These are phyloP conservation scores for Glossophaga mutica DNA, from an alignment of 2,797 vertebrate genomes.

Conservation along the genomic window DNA sequence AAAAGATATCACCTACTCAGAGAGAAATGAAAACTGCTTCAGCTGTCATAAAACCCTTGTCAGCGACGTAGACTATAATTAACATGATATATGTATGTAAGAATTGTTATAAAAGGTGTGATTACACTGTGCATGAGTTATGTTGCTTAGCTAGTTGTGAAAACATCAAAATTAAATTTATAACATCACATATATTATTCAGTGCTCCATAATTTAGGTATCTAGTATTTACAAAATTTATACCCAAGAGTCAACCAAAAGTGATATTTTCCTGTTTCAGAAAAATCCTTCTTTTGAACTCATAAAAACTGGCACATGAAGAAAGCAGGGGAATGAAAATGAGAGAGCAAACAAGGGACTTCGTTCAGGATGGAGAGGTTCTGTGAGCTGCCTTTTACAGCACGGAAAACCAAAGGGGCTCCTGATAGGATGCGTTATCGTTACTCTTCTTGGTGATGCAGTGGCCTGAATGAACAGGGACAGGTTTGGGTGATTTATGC, in stretches of 20 bases:
- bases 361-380: not conserved
- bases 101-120: conserved; percentile 67
- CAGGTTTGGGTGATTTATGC: conserved; percentile 72
- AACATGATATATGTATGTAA: conserved; percentile 61
- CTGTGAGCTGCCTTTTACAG: conserved; percentile 29
- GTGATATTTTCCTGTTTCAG: conserved; percentile 53
- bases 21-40: conserved; percentile 68
- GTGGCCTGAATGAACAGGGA: conserved; percentile 76
- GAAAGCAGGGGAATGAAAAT: conserved; percentile 5
- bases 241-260: conserved; percentile 56
- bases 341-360: not conserved
- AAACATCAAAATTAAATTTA: conserved; percentile 72
- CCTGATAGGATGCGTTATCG: conserved; percentile 67
- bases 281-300: conserved; percentile 59
- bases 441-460: conserved; percentile 78
- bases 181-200: conserved; percentile 60
- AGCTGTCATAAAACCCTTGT: conserved; percentile 66
- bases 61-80: conserved; percentile 67
- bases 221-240: conserved; percentile 59
- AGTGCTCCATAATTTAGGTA: conserved; percentile 66
- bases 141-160: conserved; percentile 62
- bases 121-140: conserved; percentile 71
- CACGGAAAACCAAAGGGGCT: conserved; percentile 47
- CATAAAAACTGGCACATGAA: conserved; percentile 41
- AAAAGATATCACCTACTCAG: conserved; percentile 57